These are phyloP conservation scores for Aix galericulata DNA, from an alignment of 2,113 vertebrate genomes.

Conservation along the genomic window DNA sequence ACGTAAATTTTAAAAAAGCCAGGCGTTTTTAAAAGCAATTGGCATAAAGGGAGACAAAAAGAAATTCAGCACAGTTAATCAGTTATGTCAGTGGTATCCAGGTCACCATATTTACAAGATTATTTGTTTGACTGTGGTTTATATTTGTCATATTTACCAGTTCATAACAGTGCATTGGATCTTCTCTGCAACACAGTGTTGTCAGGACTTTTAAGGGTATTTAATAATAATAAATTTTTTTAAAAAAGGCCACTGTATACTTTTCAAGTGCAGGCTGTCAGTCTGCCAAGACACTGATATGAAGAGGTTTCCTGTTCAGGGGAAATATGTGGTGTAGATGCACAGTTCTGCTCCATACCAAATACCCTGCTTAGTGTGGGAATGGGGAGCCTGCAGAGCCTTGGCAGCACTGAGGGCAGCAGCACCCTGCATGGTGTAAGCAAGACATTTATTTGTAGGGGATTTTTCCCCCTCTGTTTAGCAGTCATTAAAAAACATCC, in stretches of 20 bases:
- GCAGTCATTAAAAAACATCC: background rate
- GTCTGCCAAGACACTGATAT: background rate
- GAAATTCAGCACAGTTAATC: background rate
- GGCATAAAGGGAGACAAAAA: background rate
- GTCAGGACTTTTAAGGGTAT: background rate
- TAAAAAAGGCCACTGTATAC: background rate
- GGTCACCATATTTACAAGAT: background rate
- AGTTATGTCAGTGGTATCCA: background rate
- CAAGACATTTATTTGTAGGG: background rate
- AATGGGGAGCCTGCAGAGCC: background rate
- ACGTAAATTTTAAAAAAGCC: background rate
- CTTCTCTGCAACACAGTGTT: background rate
- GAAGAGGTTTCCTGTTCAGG: background rate
- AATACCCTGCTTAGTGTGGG: accelerated
- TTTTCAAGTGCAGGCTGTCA: background rate
- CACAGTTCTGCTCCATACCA: background rate
- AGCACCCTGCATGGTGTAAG: background rate
- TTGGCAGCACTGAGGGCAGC: background rate
- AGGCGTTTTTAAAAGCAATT: background rate
- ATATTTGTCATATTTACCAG: background rate
- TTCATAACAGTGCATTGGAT: background rate
- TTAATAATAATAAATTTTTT: too few relatives aligned
- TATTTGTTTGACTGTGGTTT: background rate
- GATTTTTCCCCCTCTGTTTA: background rate
- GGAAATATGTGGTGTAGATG: background rate